A percentile compares a stretch with the other conserved stretches of the same genome.
Conservation (phyloP, 2,797 vertebrate species). For the Neopelma chrysocephalum region DNA sequence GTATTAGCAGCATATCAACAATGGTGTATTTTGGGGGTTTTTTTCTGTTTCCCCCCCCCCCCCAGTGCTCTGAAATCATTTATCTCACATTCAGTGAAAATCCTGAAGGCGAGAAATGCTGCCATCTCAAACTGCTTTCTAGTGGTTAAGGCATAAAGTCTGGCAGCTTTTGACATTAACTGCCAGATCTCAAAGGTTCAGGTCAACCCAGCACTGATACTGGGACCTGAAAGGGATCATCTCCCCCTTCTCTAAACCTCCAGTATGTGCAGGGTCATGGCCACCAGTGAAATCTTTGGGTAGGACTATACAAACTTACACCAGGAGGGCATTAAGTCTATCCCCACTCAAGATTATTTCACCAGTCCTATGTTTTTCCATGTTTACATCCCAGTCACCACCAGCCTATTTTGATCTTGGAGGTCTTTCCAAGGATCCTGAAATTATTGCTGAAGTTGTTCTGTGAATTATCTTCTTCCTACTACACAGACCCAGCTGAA, state of each 20-base stretch:
- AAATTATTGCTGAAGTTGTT: neutral
- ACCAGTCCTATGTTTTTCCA: neutral
- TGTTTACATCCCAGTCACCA: neutral
- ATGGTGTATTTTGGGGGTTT: rapidly evolving
- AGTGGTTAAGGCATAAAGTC: neutral
- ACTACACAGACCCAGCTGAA: neutral
- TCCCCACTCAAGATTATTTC: neutral
- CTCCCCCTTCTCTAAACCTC: neutral
- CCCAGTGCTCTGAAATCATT: neutral
- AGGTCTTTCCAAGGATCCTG: neutral
- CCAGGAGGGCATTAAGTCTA: neutral
- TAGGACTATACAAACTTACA: neutral
- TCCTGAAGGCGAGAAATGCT: neutral
- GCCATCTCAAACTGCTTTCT: neutral
- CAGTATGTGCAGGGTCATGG: rapidly evolving
- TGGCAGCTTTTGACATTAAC: neutral
- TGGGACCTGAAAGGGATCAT: neutral
- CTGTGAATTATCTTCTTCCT: neutral
- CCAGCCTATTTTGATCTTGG: neutral
- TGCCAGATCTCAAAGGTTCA: neutral
- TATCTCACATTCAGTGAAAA: neutral
- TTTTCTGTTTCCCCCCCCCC: neutral
- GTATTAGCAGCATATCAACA: neutral
- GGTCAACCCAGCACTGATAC: neutral
- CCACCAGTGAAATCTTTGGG: neutral